These are phyloP conservation scores for Aplocera efformata DNA, from an alignment of 2,888 invertebrate genomes.

Conservation along the genomic window DNA sequence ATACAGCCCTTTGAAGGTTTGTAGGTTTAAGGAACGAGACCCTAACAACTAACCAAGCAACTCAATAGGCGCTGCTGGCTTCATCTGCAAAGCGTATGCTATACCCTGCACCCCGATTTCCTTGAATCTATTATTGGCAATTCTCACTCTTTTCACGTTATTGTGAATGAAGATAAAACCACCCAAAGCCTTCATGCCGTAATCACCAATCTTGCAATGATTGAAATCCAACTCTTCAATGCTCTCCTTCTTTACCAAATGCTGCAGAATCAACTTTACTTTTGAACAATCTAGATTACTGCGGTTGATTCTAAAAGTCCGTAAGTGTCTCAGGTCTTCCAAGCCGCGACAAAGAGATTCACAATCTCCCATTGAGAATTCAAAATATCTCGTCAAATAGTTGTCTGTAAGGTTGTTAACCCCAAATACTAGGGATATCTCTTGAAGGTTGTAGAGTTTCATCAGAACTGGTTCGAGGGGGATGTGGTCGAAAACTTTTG, in stretches of 20 bases:
- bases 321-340: slow-evolving; percentile 65
- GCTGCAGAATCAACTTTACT: slow-evolving; percentile 79
- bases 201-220: slow-evolving; percentile 82
- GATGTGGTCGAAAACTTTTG: slow-evolving; percentile 77
- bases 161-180: slow-evolving; percentile 74
- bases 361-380: slow-evolving; percentile 81
- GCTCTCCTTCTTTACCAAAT: slow-evolving; percentile 68
- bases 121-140: slow-evolving; percentile 80
- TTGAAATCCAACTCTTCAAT: slow-evolving; percentile 83
- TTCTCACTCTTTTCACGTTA: slow-evolving; percentile 67
- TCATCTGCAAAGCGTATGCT: slow-evolving; percentile 75
- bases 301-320: slow-evolving; percentile 78
- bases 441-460: slow-evolving; percentile 74
- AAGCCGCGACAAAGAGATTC: slow-evolving; percentile 77
- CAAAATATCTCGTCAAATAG: slow-evolving; percentile 81
- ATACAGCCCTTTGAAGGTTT: too few relatives aligned
- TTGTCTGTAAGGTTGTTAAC: slow-evolving; percentile 71
- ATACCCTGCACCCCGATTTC: slow-evolving; percentile 76
- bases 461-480: slow-evolving; percentile 77
- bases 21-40: neutral
- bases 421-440: slow-evolving; percentile 66
- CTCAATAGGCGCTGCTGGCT: slow-evolving; percentile 69
- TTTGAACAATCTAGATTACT: slow-evolving; percentile 81
- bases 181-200: slow-evolving; percentile 83
- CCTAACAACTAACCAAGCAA: slow-evolving; percentile 50